Evolutionary conservation across 2,113 vertebrate species (phyloP).

Genomic region (Trematocara unimaculatum): DNA sequence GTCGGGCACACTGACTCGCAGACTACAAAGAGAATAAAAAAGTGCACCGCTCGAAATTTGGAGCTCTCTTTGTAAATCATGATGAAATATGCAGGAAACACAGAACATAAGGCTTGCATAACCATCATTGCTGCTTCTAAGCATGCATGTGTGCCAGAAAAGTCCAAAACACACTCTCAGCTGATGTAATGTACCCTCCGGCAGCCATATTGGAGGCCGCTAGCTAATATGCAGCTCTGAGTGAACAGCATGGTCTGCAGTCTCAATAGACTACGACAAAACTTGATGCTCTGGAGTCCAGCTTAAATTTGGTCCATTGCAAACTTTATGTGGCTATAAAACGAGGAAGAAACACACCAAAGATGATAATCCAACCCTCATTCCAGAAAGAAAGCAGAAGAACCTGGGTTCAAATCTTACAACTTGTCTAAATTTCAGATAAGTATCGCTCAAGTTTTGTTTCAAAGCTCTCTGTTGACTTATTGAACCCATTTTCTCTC

Average conservation of each 20-base stretch:
- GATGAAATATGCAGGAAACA: conserved; percentile 23
- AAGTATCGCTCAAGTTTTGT: not conserved
- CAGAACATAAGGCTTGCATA: not conserved
- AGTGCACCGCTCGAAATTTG: not conserved
- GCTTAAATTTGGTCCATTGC: not conserved
- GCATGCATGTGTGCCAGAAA: not conserved
- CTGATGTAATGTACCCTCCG: not conserved
- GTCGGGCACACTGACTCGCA: not conserved
- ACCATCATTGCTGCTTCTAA: not conserved
- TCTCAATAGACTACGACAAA: not conserved
- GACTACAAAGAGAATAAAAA: conserved; percentile 15
- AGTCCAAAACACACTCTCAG: not conserved
- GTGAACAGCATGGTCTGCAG: not conserved
- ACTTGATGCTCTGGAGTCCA: not conserved
- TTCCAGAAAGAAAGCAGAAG: not conserved
- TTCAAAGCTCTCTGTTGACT: not conserved
- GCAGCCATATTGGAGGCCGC: not conserved
- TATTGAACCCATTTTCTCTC: not conserved
- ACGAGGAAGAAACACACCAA: not conserved
- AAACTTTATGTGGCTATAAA: not conserved
- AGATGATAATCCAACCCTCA: not conserved
- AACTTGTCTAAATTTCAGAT: not conserved
- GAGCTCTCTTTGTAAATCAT: not conserved
- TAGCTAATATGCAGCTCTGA: not conserved
- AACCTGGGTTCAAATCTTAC: not conserved